Conservation (phyloP, 2,113 vertebrate genomes). For the Plotosus lineatus region DNA sequence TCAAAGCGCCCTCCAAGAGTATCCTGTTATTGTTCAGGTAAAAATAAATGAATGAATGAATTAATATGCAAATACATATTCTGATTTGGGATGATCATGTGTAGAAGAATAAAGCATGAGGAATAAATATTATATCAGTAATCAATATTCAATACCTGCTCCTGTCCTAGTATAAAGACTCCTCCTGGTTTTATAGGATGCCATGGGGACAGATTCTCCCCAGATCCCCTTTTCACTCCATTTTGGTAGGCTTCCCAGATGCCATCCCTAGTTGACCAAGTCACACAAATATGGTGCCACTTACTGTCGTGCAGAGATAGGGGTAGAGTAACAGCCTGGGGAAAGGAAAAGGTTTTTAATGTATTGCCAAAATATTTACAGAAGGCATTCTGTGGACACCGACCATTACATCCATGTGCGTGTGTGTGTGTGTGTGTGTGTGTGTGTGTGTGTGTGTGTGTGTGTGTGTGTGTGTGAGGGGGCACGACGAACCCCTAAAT, state of each 20-base stretch:
- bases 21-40: conserved; percentile 63
- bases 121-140: neutral
- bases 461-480: too few species aligned
- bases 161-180: conserved; percentile 78
- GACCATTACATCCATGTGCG: neutral
- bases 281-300: conserved; percentile 82
- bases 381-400: neutral
- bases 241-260: conserved; percentile 79
- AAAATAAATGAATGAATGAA: neutral
- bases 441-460: too few species aligned
- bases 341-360: neutral
- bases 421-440: too few species aligned
- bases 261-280: conserved; percentile 78
- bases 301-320: conserved; percentile 73
- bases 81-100: neutral
- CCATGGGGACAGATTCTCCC: conserved; percentile 79
- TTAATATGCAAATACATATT: too few species aligned
- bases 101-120: neutral
- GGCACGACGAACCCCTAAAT: too few species aligned
- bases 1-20: conserved; percentile 77
- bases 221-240: conserved; percentile 75
- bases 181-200: conserved; percentile 78
- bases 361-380: neutral
- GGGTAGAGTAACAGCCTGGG: conserved; percentile 74
- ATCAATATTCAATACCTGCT: too few species aligned